phyloP scores from a whole-genome alignment of 2,888 invertebrate species.

The Drosophila mettleri region DNA sequence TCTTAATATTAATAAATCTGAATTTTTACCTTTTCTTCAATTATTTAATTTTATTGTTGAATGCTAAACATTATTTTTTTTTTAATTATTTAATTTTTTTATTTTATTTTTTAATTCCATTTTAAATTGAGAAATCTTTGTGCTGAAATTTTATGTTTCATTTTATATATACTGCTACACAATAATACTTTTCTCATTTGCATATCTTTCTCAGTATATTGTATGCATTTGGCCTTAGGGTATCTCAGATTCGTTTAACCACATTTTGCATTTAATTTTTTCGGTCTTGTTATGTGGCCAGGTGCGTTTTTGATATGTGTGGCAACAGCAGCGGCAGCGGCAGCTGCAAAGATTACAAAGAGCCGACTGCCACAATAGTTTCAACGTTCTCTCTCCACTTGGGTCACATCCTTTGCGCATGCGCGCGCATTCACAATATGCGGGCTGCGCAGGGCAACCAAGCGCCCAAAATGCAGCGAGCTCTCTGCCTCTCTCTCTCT shows the following conservation, averaged over 20 bases:
- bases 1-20: not conserved
- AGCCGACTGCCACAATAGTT: constrained; percentile 29
- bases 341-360: constrained; percentile 51
- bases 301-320: constrained; percentile 45
- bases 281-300: constrained; percentile 35
- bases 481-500: not conserved
- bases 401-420: constrained; percentile 74
- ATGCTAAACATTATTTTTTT: too few species aligned
- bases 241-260: not conserved
- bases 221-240: not conserved
- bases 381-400: constrained; percentile 22
- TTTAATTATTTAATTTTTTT: too few species aligned
- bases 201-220: not conserved
- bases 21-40: not conserved
- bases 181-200: not conserved
- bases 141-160: too few species aligned
- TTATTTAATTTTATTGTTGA: too few species aligned
- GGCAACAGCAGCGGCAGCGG: constrained; percentile 45
- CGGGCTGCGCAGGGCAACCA: constrained; percentile 36
- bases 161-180: not conserved
- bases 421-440: constrained; percentile 75
- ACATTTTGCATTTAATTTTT: not conserved
- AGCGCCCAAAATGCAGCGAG: constrained; percentile 61
- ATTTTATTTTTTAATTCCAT: too few species aligned
- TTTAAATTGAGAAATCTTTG: not conserved